Evolutionary conservation across 2,888 invertebrate genomes (phyloP).

Genomic region (Tipula confusa): DNA sequence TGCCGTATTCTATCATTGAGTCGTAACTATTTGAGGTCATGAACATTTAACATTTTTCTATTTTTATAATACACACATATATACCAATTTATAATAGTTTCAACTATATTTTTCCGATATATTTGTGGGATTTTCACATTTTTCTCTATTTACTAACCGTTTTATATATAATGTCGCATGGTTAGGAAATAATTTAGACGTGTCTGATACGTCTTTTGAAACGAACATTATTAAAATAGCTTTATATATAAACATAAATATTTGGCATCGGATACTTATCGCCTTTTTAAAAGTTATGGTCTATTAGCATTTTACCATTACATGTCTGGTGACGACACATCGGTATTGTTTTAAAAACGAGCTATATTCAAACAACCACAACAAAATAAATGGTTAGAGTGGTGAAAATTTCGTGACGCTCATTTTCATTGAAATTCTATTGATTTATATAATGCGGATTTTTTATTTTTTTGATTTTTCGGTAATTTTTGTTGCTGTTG

Average conservation of each 20-base stretch:
- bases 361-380: neutral
- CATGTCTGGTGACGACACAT: neutral
- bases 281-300: neutral
- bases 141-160: neutral
- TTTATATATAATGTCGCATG: neutral
- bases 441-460: conserved; percentile 7
- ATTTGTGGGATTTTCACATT: neutral
- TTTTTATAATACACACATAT: neutral
- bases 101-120: neutral
- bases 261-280: neutral
- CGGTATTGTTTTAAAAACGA: neutral
- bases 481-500: neutral
- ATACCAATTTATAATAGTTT: neutral
- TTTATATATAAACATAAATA: neutral
- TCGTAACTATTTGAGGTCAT: neutral
- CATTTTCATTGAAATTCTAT: neutral
- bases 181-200: conserved; percentile 12
- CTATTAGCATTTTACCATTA: neutral
- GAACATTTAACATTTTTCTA: neutral
- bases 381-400: neutral
- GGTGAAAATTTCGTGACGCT: neutral
- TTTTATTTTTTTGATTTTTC: neutral
- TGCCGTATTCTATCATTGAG: neutral
- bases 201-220: neutral
- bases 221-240: neutral